Conservation (phyloP, 2,888 invertebrate species). For the Amphipyra berbera region DNA sequence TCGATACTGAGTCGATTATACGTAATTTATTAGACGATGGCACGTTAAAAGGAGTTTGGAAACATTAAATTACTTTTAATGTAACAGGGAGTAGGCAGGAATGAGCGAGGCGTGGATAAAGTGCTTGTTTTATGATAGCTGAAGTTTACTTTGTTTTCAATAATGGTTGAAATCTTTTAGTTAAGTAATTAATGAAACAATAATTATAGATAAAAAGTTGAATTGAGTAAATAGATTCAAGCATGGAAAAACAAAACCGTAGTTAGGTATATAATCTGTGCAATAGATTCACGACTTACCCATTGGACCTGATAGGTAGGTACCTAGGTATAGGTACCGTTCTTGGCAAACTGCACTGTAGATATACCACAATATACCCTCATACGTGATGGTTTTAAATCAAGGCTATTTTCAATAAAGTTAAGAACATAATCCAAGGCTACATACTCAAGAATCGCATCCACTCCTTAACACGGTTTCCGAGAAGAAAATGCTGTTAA, state of each 20-base stretch:
- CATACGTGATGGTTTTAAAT: no score
- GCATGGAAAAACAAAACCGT: background rate
- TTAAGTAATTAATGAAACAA: slow-evolving; percentile 8
- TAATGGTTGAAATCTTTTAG: slow-evolving; percentile 23
- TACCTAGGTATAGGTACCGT: no score
- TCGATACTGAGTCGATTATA: slow-evolving; percentile 76
- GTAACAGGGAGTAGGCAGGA: slow-evolving; percentile 46
- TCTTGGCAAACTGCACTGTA: no score
- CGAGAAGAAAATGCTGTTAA: slow-evolving; percentile 12
- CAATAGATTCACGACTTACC: no score
- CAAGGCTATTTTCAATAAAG: no score
- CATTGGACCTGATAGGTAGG: no score
- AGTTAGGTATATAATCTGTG: no score
- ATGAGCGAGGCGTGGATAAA: slow-evolving; percentile 41
- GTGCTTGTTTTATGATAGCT: slow-evolving; percentile 43
- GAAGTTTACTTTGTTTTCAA: slow-evolving; percentile 39
- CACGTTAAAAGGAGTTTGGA: slow-evolving; percentile 72
- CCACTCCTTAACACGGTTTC: slow-evolving; percentile 9
- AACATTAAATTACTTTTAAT: slow-evolving; percentile 66
- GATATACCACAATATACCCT: no score
- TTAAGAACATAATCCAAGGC: no score
- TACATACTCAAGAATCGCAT: background rate
- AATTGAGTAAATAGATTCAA: background rate
- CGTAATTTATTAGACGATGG: slow-evolving; percentile 73
- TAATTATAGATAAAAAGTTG: no score